phyloP scores from a whole-genome alignment of 2,888 invertebrate species.

The Eupithecia exiguata region DNA sequence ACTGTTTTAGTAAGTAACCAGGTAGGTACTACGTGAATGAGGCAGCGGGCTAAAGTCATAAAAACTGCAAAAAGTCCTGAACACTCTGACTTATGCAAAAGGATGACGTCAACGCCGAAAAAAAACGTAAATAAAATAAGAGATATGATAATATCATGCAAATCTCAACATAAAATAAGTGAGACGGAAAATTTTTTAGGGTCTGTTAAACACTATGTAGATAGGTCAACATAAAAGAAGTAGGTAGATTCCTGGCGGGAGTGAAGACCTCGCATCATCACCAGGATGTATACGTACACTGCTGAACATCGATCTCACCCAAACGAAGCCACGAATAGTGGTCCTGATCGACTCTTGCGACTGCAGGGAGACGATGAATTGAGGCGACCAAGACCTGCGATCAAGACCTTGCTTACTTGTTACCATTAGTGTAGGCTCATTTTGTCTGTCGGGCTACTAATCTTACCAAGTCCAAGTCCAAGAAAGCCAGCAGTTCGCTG shows the following conservation, averaged over 20 bases:
- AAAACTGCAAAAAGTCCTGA: background rate
- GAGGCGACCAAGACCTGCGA: too few species aligned
- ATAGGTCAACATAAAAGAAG: background rate
- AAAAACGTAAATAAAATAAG: constrained; percentile 31
- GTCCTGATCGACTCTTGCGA: background rate
- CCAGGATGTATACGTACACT: background rate
- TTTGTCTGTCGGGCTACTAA: too few species aligned
- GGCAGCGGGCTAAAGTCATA: background rate
- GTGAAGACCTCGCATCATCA: background rate
- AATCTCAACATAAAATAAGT: constrained; percentile 54
- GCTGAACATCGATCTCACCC: background rate
- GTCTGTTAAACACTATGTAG: constrained; percentile 40
- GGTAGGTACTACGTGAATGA: background rate
- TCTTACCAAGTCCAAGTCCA: too few species aligned
- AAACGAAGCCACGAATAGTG: background rate
- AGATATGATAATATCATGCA: constrained; percentile 49
- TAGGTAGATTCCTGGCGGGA: background rate
- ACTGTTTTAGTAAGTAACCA: too few species aligned
- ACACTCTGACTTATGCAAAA: background rate
- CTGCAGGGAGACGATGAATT: background rate
- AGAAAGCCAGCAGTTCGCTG: too few species aligned
- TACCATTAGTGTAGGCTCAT: too few species aligned
- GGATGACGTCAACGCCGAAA: constrained; percentile 38
- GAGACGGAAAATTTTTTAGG: constrained; percentile 46
- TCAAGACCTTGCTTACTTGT: too few species aligned